These are phyloP conservation scores for Pipistrellus pygmaeus DNA, from an alignment of 2,797 vertebrate species.

Conservation along the genomic window DNA sequence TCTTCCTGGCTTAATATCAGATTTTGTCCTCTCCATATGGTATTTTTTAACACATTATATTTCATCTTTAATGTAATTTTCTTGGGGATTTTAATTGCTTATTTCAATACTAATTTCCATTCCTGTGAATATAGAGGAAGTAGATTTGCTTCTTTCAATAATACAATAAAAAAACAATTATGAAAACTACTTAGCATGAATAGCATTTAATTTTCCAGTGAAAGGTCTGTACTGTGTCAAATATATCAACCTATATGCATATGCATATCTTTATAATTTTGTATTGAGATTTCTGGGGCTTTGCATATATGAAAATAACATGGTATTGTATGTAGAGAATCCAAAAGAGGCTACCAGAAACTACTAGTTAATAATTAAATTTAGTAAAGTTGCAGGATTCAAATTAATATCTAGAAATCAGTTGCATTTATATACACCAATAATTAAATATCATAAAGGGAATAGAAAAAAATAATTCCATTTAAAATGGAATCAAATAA, in stretches of 20 bases:
- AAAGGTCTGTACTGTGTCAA: constrained; percentile 68
- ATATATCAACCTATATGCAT: constrained; percentile 49
- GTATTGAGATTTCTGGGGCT: constrained; percentile 37
- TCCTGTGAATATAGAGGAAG: constrained; percentile 70
- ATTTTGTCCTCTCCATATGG: constrained; percentile 66
- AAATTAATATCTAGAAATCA: too few relatives aligned
- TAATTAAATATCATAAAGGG: too few relatives aligned
- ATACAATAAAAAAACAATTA: constrained; percentile 77
- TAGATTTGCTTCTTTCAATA: constrained; percentile 68
- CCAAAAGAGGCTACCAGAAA: too few relatives aligned
- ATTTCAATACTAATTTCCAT: constrained; percentile 76
- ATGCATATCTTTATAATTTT: constrained; percentile 41
- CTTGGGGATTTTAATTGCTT: constrained; percentile 72
- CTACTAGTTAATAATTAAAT: too few relatives aligned
- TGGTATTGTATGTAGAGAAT: too few relatives aligned
- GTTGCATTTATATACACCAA: too few relatives aligned
- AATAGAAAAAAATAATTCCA: too few relatives aligned
- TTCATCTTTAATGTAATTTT: constrained; percentile 67
- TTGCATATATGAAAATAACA: background rate
- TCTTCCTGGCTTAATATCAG: constrained; percentile 75
- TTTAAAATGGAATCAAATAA: too few relatives aligned
- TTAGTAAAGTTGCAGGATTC: too few relatives aligned
- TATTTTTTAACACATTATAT: constrained; percentile 73
- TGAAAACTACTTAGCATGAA: constrained; percentile 73
- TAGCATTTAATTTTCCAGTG: constrained; percentile 69